Conservation (phyloP, 37 sponge, comb jelly and placozoan genomes). For the Corticium candelabrum region DNA sequence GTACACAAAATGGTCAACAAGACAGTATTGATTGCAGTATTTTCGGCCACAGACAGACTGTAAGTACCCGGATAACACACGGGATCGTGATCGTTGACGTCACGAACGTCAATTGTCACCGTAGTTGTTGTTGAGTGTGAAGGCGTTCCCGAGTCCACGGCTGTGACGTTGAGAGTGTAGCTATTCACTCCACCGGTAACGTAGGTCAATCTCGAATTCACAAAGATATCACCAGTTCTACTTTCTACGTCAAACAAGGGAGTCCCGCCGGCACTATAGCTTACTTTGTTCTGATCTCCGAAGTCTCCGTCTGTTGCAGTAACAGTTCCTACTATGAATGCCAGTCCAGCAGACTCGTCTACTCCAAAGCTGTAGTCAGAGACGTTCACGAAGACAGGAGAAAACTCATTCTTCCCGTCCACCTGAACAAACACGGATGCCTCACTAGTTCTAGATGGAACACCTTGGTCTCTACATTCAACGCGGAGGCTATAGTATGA, state of each 20-base stretch:
- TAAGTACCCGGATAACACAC: background rate
- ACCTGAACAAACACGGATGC: background rate
- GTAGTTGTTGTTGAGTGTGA: background rate
- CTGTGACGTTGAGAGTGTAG: background rate
- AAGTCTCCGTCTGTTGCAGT: constrained; percentile 48
- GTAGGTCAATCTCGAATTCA: background rate
- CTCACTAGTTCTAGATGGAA: background rate
- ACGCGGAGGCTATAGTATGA: background rate
- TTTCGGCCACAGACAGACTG: background rate
- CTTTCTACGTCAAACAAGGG: background rate
- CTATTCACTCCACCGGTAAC: background rate
- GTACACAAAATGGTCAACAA: background rate
- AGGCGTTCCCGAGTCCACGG: background rate
- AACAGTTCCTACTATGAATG: constrained; percentile 13
- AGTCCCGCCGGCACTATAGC: background rate
- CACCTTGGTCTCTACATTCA: background rate
- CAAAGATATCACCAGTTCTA: background rate
- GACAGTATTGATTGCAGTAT: background rate
- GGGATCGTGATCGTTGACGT: background rate
- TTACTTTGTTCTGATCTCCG: background rate
- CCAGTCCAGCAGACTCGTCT: constrained; percentile 32
- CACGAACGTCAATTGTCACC: background rate
- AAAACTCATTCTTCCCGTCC: background rate
- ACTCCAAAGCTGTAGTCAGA: constrained; percentile 23
- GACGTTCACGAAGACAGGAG: background rate